phyloP scores from a whole-genome alignment of 2,888 invertebrate species.

The Lycophotia porphyrea region DNA sequence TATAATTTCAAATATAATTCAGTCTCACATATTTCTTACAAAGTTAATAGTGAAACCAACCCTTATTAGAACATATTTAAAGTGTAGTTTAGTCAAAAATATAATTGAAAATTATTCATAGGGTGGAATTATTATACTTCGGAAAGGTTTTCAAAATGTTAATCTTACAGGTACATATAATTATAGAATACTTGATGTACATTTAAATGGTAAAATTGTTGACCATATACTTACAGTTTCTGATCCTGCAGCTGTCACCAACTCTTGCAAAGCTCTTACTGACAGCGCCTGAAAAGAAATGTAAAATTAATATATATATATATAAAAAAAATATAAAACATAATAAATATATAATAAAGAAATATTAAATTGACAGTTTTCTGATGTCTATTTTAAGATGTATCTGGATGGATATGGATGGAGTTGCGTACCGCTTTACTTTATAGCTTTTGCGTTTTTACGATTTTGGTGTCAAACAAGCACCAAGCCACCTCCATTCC shows the following conservation, averaged over 20 bases:
- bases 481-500: background rate
- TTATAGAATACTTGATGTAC: conserved; percentile 56
- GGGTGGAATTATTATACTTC: conserved; percentile 74
- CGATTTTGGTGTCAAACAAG: no score
- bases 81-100: conserved; percentile 75
- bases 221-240: conserved; percentile 94
- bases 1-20: conserved; percentile 2
- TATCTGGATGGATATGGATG: no score
- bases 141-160: conserved; percentile 79
- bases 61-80: conserved; percentile 69
- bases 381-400: no score
- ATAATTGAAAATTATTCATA: conserved; percentile 76
- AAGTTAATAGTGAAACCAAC: conserved; percentile 66
- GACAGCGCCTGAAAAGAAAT: conserved; percentile 94
- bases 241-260: conserved; percentile 98
- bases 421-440: no score
- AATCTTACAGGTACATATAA: conserved; percentile 74
- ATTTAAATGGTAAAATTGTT: conserved; percentile 11
- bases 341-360: no score
- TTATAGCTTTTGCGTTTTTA: no score
- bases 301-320: no score
- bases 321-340: no score
- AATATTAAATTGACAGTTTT: no score
- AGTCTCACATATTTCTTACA: background rate
- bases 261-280: conserved; percentile 99